These are phyloP conservation scores for Dicaeum eximium DNA, from an alignment of 2,113 vertebrate genomes.

Conservation along the genomic window DNA sequence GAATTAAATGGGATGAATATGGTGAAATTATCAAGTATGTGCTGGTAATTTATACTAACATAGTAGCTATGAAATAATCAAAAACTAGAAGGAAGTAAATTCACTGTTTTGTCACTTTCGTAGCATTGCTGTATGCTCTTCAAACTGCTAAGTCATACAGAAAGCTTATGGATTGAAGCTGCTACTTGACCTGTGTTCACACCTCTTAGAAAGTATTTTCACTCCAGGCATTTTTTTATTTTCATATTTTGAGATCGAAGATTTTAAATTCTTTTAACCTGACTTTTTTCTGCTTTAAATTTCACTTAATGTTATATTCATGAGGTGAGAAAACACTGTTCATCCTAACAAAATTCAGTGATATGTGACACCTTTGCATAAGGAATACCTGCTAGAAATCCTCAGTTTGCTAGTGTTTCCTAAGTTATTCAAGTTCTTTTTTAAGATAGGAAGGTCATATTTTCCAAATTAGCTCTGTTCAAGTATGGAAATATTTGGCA, in stretches of 20 bases:
- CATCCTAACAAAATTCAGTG: not conserved
- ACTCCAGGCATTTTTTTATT: not conserved
- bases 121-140: not conserved
- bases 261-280: not conserved
- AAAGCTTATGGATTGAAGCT: not conserved
- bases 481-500: not conserved
- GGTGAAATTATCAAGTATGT: slow-evolving; percentile 97
- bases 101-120: not conserved
- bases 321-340: not conserved
- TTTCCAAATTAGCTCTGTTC: not conserved
- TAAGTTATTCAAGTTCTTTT: not conserved
- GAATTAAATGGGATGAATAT: slow-evolving; percentile 98
- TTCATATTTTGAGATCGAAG: not conserved
- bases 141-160: not conserved
- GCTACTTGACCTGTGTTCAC: not conserved
- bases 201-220: not conserved
- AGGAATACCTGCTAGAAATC: not conserved
- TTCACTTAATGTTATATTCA: not conserved
- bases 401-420: not conserved
- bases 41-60: not conserved
- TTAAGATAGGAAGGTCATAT: not conserved
- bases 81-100: not conserved
- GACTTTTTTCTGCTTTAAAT: not conserved
- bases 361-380: not conserved
- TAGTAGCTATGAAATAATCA: not conserved